phyloP scores from a whole-genome alignment of 2,888 invertebrate genomes.

The Drosophila borborema region DNA sequence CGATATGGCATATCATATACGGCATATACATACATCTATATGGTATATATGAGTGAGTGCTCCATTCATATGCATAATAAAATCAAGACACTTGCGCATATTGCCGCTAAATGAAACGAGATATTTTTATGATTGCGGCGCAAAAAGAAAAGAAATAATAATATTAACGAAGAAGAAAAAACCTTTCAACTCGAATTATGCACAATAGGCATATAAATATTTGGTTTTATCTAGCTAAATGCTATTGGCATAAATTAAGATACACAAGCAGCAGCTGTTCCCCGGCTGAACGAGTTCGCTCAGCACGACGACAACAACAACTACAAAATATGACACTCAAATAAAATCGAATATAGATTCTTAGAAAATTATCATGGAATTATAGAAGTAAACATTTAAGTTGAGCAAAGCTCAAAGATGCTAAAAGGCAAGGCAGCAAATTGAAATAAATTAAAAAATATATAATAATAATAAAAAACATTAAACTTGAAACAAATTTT shows the following conservation, averaged over 20 bases:
- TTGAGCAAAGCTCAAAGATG: background rate
- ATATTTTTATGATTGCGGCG: slow-evolving; percentile 33
- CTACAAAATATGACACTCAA: background rate
- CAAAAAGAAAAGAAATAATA: slow-evolving; percentile 4
- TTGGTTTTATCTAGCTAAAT: slow-evolving; percentile 48
- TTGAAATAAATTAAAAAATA: background rate
- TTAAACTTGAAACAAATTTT: background rate
- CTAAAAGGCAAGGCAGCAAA: background rate
- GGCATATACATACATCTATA: slow-evolving; percentile 1
- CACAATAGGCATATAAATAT: slow-evolving; percentile 64
- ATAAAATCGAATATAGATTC: background rate
- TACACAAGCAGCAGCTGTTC: slow-evolving; percentile 17
- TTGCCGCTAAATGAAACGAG: slow-evolving; percentile 25
- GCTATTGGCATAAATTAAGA: slow-evolving; percentile 39
- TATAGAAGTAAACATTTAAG: background rate
- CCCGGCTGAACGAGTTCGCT: background rate
- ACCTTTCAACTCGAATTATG: slow-evolving; percentile 57
- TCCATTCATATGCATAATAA: slow-evolving; percentile 56
- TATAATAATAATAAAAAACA: background rate
- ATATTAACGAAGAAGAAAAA: slow-evolving; percentile 1
- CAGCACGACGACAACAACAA: background rate
- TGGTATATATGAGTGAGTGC: slow-evolving; percentile 29
- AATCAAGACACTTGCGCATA: slow-evolving; percentile 29
- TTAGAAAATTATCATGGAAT: background rate
- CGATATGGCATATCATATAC: slow-evolving; percentile 19